Percentiles rank a stretch among this genome's conserved stretches.
These are phyloP conservation scores for Paedocypris sp. DNA, from an alignment of 2,113 vertebrate genomes.

Conservation along the genomic window DNA sequence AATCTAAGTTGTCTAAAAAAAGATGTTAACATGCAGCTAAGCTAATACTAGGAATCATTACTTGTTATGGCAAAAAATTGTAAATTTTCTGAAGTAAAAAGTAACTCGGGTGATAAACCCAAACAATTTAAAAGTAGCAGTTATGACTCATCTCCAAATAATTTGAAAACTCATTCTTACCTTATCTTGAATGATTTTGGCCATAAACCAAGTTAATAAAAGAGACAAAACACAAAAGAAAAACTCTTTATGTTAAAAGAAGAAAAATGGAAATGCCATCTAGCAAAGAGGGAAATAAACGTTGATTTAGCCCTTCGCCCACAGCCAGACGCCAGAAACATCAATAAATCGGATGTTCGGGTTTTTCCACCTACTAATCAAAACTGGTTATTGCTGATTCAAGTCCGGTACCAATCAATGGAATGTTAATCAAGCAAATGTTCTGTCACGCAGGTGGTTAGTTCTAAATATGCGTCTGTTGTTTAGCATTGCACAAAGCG, in stretches of 20 bases:
- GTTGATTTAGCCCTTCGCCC: constrained; percentile 51
- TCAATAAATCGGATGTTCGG: constrained; percentile 65
- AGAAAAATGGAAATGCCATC: not conserved
- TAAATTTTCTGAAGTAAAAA: no score
- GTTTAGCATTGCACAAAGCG: constrained; percentile 4
- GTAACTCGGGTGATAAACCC: no score
- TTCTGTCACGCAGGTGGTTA: constrained; percentile 36
- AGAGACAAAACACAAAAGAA: not conserved
- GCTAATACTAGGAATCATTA: no score
- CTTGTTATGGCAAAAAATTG: no score
- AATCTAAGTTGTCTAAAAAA: no score
- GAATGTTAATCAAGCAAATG: constrained; percentile 68
- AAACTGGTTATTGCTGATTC: constrained; percentile 67
- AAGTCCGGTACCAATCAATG: constrained; percentile 56
- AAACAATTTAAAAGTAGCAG: no score
- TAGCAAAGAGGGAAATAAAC: not conserved
- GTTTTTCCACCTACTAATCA: constrained; percentile 74
- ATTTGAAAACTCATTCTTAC: no score
- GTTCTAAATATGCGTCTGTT: constrained; percentile 20
- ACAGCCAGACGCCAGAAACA: constrained; percentile 54
- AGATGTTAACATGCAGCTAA: no score
- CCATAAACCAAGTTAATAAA: not conserved
- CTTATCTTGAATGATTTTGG: no score
- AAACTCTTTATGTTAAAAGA: not conserved
- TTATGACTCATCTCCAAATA: no score